Evolutionary conservation across 2,113 vertebrate genomes (phyloP), one percentile per base, ranked within the genome.

Genomic region (Cyprinus carpio): DNA sequence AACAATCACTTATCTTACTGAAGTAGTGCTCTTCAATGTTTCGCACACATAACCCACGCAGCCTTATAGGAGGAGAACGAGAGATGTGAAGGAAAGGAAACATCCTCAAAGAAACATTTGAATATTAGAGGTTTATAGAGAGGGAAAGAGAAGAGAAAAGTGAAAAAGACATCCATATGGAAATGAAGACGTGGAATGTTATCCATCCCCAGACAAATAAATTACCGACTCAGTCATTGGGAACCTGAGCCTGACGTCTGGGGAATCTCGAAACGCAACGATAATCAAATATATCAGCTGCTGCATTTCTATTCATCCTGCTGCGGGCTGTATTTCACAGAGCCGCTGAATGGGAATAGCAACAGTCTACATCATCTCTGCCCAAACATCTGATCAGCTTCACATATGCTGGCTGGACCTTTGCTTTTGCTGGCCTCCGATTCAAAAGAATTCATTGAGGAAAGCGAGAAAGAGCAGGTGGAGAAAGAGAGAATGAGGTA

Each of bases 101-200:
- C 8, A 4, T 65, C 78, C 56, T 7, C 2, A 18, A 20, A 29
- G 29, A 58, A 40, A 79, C n/a, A 54, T 75, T 56, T 81, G 74
- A 81, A 62, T 58, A 86, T 88, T 71, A 69, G 29, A 86, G 81
- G 62, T 60, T 84, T 43, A 82, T 20, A 10, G 12, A 23, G 27
- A 46, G 2, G 10, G n/a, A 86, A 23, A 34, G 6, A 67, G 49
- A 71, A 83, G 15, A 77, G 16, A 29, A 80, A 58, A 82, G 13
- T 1, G 27, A 43, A 72, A 72, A 40, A 54, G 69, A 62, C 56
- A 58, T 82, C 56, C 72, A 84, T 27, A 23, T 86, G 71, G 77
- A 86, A 86, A 92, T 87, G 84, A 87, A 81, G 82, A 84, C 76
- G 75, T 88, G 78, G 87, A 83, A 75, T 25, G 27, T 83, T 76